Evolutionary conservation across 2,113 vertebrate genomes (phyloP).

Genomic region (Ahaetulla prasina): DNA sequence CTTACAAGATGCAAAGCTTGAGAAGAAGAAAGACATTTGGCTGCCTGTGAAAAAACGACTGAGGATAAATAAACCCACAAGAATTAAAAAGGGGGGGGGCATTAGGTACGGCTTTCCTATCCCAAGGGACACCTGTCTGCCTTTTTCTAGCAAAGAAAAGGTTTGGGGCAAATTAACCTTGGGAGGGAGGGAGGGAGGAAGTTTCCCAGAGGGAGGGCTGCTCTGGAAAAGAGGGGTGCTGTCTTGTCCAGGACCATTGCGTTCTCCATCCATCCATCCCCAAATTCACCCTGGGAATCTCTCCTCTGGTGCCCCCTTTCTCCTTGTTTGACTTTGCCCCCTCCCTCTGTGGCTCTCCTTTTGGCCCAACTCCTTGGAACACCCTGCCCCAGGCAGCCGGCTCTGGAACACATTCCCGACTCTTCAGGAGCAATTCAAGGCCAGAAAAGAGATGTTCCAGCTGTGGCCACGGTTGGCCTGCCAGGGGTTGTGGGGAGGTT

Average conservation of each 20-base stretch:
- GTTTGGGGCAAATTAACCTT: background rate
- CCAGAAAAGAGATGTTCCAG: background rate
- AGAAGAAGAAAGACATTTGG: background rate
- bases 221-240: background rate
- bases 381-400: background rate
- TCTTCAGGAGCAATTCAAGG: background rate
- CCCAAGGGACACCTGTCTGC: background rate
- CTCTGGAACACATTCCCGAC: background rate
- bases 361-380: background rate
- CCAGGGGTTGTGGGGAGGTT: background rate
- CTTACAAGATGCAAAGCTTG: background rate
- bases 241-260: background rate
- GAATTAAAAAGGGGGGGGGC: background rate
- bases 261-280: background rate
- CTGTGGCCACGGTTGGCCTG: background rate
- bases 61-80: background rate
- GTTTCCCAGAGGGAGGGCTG: background rate
- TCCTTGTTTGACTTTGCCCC: conserved; percentile 33
- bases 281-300: background rate
- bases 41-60: background rate
- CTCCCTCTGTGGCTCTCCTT: conserved; percentile 15
- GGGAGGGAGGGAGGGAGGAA: background rate
- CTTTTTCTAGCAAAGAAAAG: background rate
- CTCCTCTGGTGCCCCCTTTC: conserved; percentile 2
- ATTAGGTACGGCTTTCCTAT: background rate